phyloP scores from a whole-genome alignment of 2,888 invertebrate genomes.

The Cetonia aurata region DNA sequence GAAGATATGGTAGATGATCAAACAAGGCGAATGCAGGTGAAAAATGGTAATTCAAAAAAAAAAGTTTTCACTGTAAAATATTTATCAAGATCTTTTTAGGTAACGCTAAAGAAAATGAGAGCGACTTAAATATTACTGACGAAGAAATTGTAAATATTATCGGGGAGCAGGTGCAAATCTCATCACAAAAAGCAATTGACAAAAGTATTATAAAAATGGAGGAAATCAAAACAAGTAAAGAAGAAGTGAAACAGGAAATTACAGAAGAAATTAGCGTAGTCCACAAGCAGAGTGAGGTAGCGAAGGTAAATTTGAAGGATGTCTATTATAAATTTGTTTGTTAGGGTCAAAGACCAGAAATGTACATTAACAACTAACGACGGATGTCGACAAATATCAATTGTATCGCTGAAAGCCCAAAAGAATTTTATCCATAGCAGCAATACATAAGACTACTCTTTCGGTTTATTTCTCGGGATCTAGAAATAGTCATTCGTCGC shows the following conservation, averaged over 20 bases:
- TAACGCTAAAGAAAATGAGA: constrained; percentile 23
- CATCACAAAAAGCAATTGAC: constrained; percentile 22
- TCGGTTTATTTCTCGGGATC: no score
- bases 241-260: constrained; percentile 11
- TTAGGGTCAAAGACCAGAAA: no score
- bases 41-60: not conserved
- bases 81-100: not conserved
- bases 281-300: constrained; percentile 26
- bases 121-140: constrained; percentile 51
- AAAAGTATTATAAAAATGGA: constrained; percentile 19
- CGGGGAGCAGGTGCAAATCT: constrained; percentile 31
- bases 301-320: constrained; percentile 5
- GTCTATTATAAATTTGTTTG: no score
- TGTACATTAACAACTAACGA: no score
- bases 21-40: not conserved
- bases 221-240: not conserved
- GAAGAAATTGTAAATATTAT: constrained; percentile 51
- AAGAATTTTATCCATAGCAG: no score
- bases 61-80: constrained; percentile 11
- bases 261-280: constrained; percentile 16
- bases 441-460: no score
- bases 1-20: constrained; percentile 5
- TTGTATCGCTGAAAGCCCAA: no score
- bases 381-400: no score
- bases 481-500: no score